Percentiles rank a stretch among this genome's conserved stretches.
Evolutionary conservation across 2,888 invertebrate genomes (phyloP).

Genomic region (Parelbella ahira): DNA sequence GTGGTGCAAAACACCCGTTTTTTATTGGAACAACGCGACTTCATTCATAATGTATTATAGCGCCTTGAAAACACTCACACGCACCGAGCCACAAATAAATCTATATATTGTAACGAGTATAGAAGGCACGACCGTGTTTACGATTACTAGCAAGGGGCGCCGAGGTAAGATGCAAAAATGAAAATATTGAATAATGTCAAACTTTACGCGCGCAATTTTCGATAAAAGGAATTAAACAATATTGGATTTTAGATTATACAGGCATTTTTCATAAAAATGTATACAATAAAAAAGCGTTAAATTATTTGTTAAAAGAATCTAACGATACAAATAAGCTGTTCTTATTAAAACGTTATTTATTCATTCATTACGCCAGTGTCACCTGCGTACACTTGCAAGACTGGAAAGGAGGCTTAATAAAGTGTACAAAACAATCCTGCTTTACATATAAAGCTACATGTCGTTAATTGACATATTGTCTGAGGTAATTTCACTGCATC

Average conservation of each 20-base stretch:
- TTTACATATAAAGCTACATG: constrained; percentile 25
- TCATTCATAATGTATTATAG: constrained; percentile 77
- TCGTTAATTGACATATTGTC: constrained; percentile 25
- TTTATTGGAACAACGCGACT: constrained; percentile 65
- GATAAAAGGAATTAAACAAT: no score
- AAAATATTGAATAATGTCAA: constrained; percentile 18
- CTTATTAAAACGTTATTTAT: background rate
- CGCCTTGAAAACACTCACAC: constrained; percentile 56
- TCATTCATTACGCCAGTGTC: constrained; percentile 14
- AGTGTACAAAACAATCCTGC: constrained; percentile 15
- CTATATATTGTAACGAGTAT: constrained; percentile 24
- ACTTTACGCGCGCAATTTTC: no score
- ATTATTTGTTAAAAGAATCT: no score
- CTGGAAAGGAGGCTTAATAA: constrained; percentile 20
- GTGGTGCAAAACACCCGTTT: constrained; percentile 55
- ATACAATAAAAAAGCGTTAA: no score
- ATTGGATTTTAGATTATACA: no score
- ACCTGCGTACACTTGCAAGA: constrained; percentile 14
- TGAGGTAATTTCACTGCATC: constrained; percentile 25
- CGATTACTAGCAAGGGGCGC: constrained; percentile 33
- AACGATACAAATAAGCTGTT: no score
- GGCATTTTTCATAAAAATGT: no score
- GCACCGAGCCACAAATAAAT: constrained; percentile 50
- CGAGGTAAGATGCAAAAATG: constrained; percentile 15
- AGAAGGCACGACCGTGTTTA: constrained; percentile 13